Evolutionary conservation across 2,888 invertebrate genomes (phyloP).

Genomic region (Oasisia sp.): DNA sequence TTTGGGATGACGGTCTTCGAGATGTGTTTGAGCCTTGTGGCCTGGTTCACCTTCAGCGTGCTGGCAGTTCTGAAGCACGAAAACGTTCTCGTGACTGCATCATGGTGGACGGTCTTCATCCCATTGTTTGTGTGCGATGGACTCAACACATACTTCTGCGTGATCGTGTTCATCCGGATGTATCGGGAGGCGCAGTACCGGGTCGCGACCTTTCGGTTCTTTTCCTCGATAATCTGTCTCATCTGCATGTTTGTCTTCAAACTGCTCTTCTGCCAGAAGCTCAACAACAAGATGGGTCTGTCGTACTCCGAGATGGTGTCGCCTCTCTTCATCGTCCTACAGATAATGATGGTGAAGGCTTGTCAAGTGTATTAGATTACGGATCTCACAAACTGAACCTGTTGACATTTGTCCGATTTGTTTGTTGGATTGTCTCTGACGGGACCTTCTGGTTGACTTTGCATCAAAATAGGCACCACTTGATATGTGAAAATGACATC

Average conservation of each 20-base stretch:
- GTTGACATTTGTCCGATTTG: neutral
- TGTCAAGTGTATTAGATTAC: constrained; percentile 79
- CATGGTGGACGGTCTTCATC: constrained; percentile 91
- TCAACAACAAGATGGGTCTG: constrained; percentile 82
- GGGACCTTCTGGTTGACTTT: neutral
- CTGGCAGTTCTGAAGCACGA: constrained; percentile 81
- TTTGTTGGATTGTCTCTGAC: neutral
- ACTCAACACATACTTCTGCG: constrained; percentile 91
- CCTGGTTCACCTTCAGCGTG: constrained; percentile 85
- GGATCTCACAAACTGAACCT: neutral
- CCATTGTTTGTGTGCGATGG: constrained; percentile 93
- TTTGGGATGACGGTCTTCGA: constrained; percentile 94
- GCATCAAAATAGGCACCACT: neutral
- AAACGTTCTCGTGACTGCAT: constrained; percentile 71
- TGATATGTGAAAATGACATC: neutral
- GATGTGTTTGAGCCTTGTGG: constrained; percentile 88
- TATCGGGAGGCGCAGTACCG: constrained; percentile 78
- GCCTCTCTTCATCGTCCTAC: constrained; percentile 88
- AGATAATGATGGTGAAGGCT: constrained; percentile 89
- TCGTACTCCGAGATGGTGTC: constrained; percentile 93
- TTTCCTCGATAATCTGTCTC: constrained; percentile 86
- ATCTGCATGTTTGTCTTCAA: constrained; percentile 89
- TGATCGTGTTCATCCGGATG: constrained; percentile 93
- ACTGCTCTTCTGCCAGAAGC: constrained; percentile 86
- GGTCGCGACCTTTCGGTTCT: constrained; percentile 79